phyloP scores from a whole-genome alignment of 23 tunicate species.

The Halocynthia roretzi region DNA sequence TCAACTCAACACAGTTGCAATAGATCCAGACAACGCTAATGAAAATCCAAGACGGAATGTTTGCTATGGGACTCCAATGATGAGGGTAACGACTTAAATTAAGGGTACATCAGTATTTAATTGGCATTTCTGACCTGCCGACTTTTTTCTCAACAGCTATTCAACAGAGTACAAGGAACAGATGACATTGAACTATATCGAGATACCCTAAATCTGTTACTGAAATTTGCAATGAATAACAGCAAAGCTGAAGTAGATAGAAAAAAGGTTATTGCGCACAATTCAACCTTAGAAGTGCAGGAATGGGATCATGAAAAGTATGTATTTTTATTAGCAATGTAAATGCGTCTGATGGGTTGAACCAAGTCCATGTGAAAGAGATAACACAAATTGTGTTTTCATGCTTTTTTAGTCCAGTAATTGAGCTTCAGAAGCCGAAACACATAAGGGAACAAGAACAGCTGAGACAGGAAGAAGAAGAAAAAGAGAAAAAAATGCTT shows the following conservation, averaged over 20 bases:
- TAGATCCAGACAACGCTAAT: slow-evolving; percentile 54
- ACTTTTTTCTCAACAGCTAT: slow-evolving; percentile 29
- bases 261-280: slow-evolving; percentile 11
- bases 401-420: slow-evolving; percentile 37
- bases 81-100: slow-evolving; percentile 35
- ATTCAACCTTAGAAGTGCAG: slow-evolving; percentile 36
- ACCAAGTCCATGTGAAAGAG: neutral
- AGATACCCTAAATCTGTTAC: slow-evolving; percentile 34
- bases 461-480: slow-evolving; percentile 21
- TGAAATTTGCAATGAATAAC: slow-evolving; percentile 41
- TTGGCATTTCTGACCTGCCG: neutral
- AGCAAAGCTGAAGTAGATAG: slow-evolving; percentile 12
- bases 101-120: neutral
- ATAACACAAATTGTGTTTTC: neutral
- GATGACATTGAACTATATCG: slow-evolving; percentile 44
- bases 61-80: slow-evolving; percentile 70
- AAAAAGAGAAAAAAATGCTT: neutral
- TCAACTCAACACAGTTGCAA: slow-evolving; percentile 86
- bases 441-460: slow-evolving; percentile 30
- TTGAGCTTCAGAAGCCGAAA: slow-evolving; percentile 64
- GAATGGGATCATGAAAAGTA: slow-evolving; percentile 63
- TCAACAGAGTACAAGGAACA: slow-evolving; percentile 25
- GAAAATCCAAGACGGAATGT: slow-evolving; percentile 41
- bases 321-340: neutral
- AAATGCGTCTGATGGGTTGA: neutral